Conservation (phyloP, 1,140 invertebrate genomes). For the Idris sp. region DNA sequence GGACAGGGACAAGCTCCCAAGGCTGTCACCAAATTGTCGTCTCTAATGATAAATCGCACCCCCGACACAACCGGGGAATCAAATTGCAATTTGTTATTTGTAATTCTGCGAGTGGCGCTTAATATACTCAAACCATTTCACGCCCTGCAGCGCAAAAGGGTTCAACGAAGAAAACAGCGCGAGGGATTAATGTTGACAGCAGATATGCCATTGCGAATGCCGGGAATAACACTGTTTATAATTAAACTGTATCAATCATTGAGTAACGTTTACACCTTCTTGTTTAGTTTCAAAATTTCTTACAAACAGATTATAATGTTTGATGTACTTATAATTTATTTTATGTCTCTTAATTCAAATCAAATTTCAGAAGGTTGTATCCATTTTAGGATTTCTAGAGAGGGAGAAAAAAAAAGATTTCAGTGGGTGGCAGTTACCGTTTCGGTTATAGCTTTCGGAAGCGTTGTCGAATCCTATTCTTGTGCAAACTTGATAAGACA, state of each 20-base stretch:
- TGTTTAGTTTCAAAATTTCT: too few relatives aligned
- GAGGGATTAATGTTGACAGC: slow-evolving; percentile 49
- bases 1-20: slow-evolving; percentile 55
- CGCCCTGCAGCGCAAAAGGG: slow-evolving; percentile 53
- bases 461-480: slow-evolving; percentile 78
- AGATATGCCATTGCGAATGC: slow-evolving; percentile 38
- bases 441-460: slow-evolving; percentile 80
- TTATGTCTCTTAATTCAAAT: too few relatives aligned
- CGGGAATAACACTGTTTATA: slow-evolving; percentile 29
- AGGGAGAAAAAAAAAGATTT: slow-evolving; percentile 77
- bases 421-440: slow-evolving; percentile 78
- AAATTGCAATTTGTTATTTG: slow-evolving; percentile 80
- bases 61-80: slow-evolving; percentile 69
- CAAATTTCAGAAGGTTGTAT: too few relatives aligned
- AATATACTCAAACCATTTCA: slow-evolving; percentile 71
- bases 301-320: too few relatives aligned
- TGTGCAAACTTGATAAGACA: slow-evolving; percentile 78
- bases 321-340: too few relatives aligned
- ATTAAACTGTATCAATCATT: slow-evolving; percentile 43
- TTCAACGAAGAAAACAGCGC: slow-evolving; percentile 40
- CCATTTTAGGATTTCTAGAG: too few relatives aligned
- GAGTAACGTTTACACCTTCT: too few relatives aligned
- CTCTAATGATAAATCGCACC: slow-evolving; percentile 76
- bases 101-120: slow-evolving; percentile 79
- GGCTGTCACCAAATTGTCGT: slow-evolving; percentile 78